A percentile compares a stretch with the other conserved stretches of the same genome.
Conservation (phyloP, 2,113 vertebrate species). For the Saiga tatarica region DNA sequence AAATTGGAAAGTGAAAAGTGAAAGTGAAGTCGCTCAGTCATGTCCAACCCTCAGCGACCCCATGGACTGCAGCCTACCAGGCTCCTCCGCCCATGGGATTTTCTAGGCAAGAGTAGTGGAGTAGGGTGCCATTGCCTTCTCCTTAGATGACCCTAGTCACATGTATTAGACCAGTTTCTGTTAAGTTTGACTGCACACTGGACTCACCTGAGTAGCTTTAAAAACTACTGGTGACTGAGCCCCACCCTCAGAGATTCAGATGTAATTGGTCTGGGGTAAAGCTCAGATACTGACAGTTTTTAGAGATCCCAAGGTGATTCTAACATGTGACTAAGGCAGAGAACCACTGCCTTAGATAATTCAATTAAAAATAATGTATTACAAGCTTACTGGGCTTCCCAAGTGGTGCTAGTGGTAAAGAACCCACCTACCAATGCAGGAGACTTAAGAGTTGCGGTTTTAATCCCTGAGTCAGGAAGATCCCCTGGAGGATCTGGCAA, state of each 20-base stretch:
- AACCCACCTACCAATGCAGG: not conserved
- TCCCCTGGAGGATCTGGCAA: not conserved
- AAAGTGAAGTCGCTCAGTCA: not conserved
- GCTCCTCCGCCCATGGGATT: not conserved
- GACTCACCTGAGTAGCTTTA: not conserved
- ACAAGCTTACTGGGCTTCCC: not conserved
- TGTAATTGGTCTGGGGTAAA: not conserved
- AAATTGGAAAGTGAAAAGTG: too few species aligned
- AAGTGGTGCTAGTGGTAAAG: not conserved
- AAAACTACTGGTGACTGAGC: not conserved
- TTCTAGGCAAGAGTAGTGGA: not conserved
- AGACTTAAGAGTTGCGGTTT: not conserved
- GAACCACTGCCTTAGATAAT: not conserved
- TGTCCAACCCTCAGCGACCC: rapidly evolving
- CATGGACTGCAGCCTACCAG: not conserved
- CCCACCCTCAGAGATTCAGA: not conserved
- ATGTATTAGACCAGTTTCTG: not conserved
- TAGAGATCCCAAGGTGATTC: not conserved
- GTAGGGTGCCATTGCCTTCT: not conserved
- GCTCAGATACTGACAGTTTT: not conserved
- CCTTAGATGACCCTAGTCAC: not conserved
- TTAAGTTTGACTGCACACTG: not conserved
- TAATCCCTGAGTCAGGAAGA: not conserved
- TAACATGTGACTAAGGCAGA: not conserved
- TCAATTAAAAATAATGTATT: not conserved